Conservation (phyloP, 2,113 vertebrate species). For the Manacus vitellinus region DNA sequence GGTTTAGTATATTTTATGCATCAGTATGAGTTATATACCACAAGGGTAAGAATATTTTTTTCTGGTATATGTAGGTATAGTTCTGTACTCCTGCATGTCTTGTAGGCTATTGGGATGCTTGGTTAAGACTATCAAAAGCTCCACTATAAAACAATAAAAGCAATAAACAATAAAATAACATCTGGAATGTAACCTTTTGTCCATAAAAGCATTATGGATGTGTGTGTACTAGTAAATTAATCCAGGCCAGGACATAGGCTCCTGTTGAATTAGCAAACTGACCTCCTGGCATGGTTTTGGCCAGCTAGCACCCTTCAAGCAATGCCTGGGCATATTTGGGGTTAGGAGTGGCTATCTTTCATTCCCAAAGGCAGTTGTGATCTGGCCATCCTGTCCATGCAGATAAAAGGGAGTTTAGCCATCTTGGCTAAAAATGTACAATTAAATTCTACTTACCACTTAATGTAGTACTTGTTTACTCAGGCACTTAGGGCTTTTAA, state of each 20-base stretch:
- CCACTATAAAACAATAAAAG: neutral
- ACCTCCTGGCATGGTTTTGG: neutral
- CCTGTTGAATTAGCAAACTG: neutral
- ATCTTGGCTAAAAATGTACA: neutral
- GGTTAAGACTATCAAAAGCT: neutral
- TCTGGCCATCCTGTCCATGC: neutral
- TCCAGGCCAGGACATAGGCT: neutral
- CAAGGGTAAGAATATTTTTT: neutral
- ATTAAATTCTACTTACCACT: neutral
- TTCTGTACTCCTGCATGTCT: neutral
- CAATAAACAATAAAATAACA: neutral
- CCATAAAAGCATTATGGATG: neutral
- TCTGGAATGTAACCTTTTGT: neutral
- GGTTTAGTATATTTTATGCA: neutral
- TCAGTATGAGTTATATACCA: neutral
- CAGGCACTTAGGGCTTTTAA: neutral
- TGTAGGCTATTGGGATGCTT: neutral
- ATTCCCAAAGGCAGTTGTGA: neutral
- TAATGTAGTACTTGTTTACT: neutral
- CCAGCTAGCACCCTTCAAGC: neutral
- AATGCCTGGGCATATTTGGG: neutral
- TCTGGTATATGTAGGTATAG: neutral
- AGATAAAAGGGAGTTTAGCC: neutral
- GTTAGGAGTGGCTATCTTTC: neutral
- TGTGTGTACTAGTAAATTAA: neutral